Percentiles rank a stretch among this genome's conserved stretches.
Evolutionary conservation across 2,797 vertebrate genomes (phyloP).

Genomic region (Sebastes kiyomatsui): DNA sequence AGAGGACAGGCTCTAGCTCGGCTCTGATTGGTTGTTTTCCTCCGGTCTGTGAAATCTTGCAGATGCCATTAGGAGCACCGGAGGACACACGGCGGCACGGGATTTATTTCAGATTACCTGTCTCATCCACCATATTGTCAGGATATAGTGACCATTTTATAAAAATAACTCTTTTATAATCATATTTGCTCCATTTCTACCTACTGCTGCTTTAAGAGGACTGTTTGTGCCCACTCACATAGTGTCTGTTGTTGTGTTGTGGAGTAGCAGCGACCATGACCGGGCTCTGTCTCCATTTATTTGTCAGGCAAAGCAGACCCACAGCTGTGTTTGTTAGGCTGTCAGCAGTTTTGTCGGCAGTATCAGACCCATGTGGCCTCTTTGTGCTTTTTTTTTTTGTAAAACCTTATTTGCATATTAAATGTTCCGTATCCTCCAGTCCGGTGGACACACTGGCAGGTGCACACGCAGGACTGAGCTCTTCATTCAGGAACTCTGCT

Average conservation of each 20-base stretch:
- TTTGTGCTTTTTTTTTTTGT: constrained; percentile 32
- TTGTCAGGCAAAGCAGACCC: constrained; percentile 42
- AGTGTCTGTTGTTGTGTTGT: background rate
- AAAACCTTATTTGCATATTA: constrained; percentile 64
- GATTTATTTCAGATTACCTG: too few relatives aligned
- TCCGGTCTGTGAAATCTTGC: too few relatives aligned
- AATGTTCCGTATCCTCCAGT: constrained; percentile 53
- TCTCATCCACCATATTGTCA: too few relatives aligned
- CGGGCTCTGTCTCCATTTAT: background rate
- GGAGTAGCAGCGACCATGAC: background rate
- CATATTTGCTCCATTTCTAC: too few relatives aligned
- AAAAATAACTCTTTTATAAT: too few relatives aligned
- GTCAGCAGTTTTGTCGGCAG: constrained; percentile 15
- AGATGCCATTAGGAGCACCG: too few relatives aligned
- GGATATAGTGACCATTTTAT: too few relatives aligned
- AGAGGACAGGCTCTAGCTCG: accelerated
- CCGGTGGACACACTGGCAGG: constrained; percentile 9
- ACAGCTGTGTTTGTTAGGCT: constrained; percentile 27
- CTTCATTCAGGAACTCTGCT: background rate
- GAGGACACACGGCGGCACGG: too few relatives aligned
- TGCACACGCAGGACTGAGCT: background rate
- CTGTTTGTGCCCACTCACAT: background rate
- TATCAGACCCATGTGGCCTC: constrained; percentile 15
- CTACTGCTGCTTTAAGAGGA: too few relatives aligned
- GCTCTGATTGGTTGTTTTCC: too few relatives aligned